These are phyloP conservation scores for Dicranocentrus wangi DNA, from an alignment of 2,888 invertebrate genomes.

Conservation along the genomic window DNA sequence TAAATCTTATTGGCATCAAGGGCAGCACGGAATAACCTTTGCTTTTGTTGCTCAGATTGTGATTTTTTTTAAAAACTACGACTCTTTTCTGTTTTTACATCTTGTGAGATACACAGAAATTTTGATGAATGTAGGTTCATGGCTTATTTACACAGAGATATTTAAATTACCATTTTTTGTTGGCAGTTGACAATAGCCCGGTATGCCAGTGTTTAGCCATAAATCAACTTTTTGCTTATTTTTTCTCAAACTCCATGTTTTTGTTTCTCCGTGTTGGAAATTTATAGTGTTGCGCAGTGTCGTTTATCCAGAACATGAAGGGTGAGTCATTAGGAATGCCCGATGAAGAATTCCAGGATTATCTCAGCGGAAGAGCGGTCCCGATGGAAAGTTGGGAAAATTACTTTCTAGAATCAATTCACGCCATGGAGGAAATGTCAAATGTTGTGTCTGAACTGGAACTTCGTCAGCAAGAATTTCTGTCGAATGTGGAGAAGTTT, in stretches of 20 bases:
- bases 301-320: slow-evolving; percentile 96
- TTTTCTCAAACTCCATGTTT: slow-evolving; percentile 15
- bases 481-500: slow-evolving; percentile 81
- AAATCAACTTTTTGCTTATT: slow-evolving; percentile 42
- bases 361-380: slow-evolving; percentile 92
- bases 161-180: slow-evolving; percentile 37
- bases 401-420: slow-evolving; percentile 72
- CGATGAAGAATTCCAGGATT: slow-evolving; percentile 92
- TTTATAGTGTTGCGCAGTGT: slow-evolving; percentile 94
- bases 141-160: slow-evolving; percentile 40
- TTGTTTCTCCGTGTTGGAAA: slow-evolving; percentile 56
- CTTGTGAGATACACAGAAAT: too few species aligned
- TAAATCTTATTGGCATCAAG: too few species aligned
- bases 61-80: too few species aligned
- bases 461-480: slow-evolving; percentile 80
- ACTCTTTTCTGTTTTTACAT: too few species aligned
- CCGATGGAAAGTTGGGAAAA: slow-evolving; percentile 86
- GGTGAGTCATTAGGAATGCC: slow-evolving; percentile 94
- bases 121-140: neutral
- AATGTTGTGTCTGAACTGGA: slow-evolving; percentile 68
- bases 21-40: too few species aligned
- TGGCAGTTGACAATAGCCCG: slow-evolving; percentile 19
- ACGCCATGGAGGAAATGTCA: slow-evolving; percentile 71
- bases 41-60: too few species aligned
- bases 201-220: slow-evolving; percentile 20